Evolutionary conservation across 2,797 vertebrate species (phyloP).

Genomic region (Pseudochirops corinnae): DNA sequence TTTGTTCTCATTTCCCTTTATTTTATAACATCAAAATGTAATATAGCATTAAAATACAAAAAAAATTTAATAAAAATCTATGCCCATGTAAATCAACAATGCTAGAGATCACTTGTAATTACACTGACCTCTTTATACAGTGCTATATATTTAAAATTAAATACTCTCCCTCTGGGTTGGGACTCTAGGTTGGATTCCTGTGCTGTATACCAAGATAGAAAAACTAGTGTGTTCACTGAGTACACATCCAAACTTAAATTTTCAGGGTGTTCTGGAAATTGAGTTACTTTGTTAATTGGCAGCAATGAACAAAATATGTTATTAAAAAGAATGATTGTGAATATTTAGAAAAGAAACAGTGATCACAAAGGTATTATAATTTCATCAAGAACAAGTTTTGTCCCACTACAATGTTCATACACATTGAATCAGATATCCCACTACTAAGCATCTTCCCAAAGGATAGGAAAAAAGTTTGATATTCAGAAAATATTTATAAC

Average conservation of each 20-base stretch:
- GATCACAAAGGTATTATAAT: not conserved
- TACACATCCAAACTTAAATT: conserved; percentile 13
- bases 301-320: not conserved
- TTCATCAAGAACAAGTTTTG: not conserved
- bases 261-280: not conserved
- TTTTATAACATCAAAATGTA: conserved; percentile 62
- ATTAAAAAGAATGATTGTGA: not conserved
- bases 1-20: conserved; percentile 60
- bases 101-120: conserved; percentile 25
- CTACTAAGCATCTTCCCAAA: not conserved
- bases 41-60: conserved; percentile 54
- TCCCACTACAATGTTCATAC: not conserved
- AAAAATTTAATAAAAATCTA: conserved; percentile 57
- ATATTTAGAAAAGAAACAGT: not conserved
- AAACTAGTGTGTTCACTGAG: conserved; percentile 47
- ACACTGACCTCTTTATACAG: not conserved
- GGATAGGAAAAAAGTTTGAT: not conserved
- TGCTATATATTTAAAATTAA: not conserved
- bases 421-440: not conserved
- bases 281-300: not conserved
- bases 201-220: conserved; percentile 57
- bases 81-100: not conserved
- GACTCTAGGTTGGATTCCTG: conserved; percentile 46
- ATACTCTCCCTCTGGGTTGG: conserved; percentile 29
- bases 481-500: not conserved